Percentiles rank a stretch among this genome's conserved stretches.
Evolutionary conservation across 2,888 invertebrate species (phyloP).

Genomic region (Formica aserva): DNA sequence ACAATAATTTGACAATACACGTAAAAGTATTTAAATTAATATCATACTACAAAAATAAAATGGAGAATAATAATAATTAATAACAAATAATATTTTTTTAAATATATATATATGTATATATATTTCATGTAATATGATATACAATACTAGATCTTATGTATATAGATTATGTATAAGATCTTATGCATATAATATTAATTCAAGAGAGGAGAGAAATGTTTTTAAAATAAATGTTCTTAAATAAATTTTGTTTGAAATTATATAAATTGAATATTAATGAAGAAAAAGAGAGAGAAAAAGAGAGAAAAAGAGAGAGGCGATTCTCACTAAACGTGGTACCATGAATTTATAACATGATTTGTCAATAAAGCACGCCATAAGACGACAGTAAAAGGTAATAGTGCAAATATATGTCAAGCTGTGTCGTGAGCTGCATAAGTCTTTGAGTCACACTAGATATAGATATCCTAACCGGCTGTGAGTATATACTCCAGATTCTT

Average conservation of each 20-base stretch:
- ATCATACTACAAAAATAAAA: not conserved
- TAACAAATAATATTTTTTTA: not conserved
- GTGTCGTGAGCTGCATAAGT: not conserved
- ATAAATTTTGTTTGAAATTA: not conserved
- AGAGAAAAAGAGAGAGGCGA: not conserved
- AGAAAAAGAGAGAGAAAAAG: not conserved
- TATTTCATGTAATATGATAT: not conserved
- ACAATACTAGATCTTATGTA: not conserved
- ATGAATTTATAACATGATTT: constrained; percentile 16
- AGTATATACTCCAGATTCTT: constrained; percentile 42
- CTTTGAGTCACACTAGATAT: constrained; percentile 6
- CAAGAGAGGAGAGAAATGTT: not conserved
- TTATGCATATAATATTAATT: not conserved
- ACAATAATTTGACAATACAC: not conserved
- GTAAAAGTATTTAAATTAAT: not conserved
- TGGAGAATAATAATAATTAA: not conserved
- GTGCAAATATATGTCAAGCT: not conserved
- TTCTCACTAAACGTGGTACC: not conserved
- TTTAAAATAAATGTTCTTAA: not conserved
- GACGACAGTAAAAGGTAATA: not conserved
- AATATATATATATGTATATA: too few species aligned
- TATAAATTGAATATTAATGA: not conserved
- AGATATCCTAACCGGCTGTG: not conserved
- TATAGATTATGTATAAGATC: not conserved
- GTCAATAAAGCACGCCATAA: not conserved